Base-by-base conservation (phyloP, 2,888 invertebrate genomes). In the Eulithis testata region DNA sequence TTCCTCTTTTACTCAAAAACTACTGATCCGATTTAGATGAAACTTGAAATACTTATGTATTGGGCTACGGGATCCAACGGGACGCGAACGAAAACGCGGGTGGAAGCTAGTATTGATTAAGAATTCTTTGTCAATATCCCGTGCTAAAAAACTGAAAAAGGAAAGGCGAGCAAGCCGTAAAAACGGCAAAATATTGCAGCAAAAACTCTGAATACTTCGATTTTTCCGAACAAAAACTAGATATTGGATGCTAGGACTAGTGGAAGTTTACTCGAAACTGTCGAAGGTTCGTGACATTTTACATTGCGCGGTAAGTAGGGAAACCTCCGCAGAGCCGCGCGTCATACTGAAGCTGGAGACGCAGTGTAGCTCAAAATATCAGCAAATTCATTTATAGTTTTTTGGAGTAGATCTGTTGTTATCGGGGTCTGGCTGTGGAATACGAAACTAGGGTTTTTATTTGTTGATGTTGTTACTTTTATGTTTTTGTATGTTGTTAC, bases 111-210 rank as follows among this genome's bases (percentile, higher is more conserved):
- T 11, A 44, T 44, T 45, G 45, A 12, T 14, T 44, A 45, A 14
- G 12, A 3, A 9, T 43, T 51, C 36, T 44, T 45, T 47, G 7
- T 47, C 36, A 36, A 52, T 60, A 40, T 31, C 44, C 44, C 27
- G 5, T 12, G 5, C 36, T 14, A 11, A 31, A 36, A 12, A 43
- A 43, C 51, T 31, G 1, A 49, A 49, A 36, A 52, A 43, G 45
- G 56, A 31, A 27, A 9, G 27, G 5, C 31, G 47, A 56, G 21
- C 53, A 54, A 58, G 36, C 65, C 58, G 53, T 65, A 61, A 65
- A 60, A 65, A 61, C 40, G 27, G 53, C 7, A n/a, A 61, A 57
- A 54, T 54, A 61, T 61, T 4, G 44, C 43, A 11, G 51, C 47
- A 7, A 11, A 49, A 63, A 57, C n/a, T 36, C 37, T 51, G 40